phyloP scores from a whole-genome alignment of 2,113 vertebrate species.

The Aphyosemion australe region DNA sequence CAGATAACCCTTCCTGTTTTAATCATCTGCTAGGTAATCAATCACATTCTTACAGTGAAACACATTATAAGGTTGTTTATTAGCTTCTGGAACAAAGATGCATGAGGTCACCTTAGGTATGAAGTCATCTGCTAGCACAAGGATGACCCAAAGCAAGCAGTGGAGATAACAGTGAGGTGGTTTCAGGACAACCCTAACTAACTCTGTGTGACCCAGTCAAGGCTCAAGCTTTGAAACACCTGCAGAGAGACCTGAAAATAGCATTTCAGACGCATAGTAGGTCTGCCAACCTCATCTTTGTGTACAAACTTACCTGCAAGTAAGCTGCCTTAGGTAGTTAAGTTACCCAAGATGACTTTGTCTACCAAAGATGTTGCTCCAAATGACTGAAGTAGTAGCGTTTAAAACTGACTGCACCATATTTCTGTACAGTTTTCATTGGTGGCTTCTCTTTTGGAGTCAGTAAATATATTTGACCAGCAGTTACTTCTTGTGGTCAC shows the following conservation, averaged over 20 bases:
- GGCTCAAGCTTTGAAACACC: background rate
- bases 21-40: too few species aligned
- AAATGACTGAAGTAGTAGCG: background rate
- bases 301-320: background rate
- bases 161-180: background rate
- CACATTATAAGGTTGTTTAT: too few species aligned
- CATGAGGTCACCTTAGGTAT: background rate
- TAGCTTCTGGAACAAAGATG: too few species aligned
- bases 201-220: background rate
- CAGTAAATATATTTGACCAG: too few species aligned
- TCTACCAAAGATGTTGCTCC: background rate
- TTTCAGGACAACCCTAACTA: background rate
- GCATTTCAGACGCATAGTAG: background rate
- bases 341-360: background rate
- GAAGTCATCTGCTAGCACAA: background rate
- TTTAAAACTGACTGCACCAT: background rate
- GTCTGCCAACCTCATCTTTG: background rate
- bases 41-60: too few species aligned
- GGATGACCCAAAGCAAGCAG: background rate
- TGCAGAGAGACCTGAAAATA: background rate
- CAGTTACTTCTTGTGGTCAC: too few species aligned
- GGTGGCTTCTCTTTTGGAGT: too few species aligned
- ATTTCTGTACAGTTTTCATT: too few species aligned
- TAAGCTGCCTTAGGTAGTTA: background rate
- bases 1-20: too few species aligned